These are phyloP conservation scores for Bergia sp. DNA, from an alignment of 92 coral and sea anemone genomes.

Conservation along the genomic window DNA sequence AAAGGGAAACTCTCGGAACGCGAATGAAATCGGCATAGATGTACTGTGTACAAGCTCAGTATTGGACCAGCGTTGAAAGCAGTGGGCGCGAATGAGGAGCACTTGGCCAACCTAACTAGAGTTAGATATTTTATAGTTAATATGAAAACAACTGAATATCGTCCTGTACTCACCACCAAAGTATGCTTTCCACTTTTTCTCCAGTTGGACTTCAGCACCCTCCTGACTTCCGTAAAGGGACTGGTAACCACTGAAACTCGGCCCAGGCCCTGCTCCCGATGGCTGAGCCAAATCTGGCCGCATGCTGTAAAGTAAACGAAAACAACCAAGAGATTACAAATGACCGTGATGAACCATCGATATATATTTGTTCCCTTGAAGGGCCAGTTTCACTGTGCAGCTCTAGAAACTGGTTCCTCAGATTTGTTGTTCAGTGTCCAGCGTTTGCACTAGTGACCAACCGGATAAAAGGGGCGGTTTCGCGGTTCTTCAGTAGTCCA, in stretches of 20 bases:
- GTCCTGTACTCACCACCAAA: slow-evolving; percentile 78
- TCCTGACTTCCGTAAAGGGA: slow-evolving; percentile 57
- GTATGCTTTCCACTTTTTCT: slow-evolving; percentile 91
- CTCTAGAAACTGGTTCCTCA: slow-evolving; percentile 31
- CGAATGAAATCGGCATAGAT: too few relatives aligned
- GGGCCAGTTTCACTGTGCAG: neutral
- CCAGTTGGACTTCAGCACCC: slow-evolving; percentile 80
- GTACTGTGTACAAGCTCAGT: neutral
- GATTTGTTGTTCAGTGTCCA: too few relatives aligned
- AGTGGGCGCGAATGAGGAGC: too few relatives aligned
- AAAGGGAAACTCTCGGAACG: too few relatives aligned
- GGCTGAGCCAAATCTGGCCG: slow-evolving; percentile 9
- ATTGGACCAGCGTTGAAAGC: too few relatives aligned
- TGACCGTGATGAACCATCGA: neutral
- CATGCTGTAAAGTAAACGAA: neutral
- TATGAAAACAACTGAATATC: too few relatives aligned
- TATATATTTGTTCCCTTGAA: neutral
- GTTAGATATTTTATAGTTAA: too few relatives aligned
- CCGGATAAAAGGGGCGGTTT: too few relatives aligned
- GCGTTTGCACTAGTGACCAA: too few relatives aligned
- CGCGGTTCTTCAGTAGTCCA: too few relatives aligned
- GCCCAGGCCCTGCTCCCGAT: slow-evolving; percentile 20
- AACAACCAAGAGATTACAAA: neutral
- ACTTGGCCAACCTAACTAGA: too few relatives aligned
- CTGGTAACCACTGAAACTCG: slow-evolving; percentile 51